Base-by-base conservation (phyloP, 2,113 vertebrate species). In the Haemorhous mexicanus region DNA sequence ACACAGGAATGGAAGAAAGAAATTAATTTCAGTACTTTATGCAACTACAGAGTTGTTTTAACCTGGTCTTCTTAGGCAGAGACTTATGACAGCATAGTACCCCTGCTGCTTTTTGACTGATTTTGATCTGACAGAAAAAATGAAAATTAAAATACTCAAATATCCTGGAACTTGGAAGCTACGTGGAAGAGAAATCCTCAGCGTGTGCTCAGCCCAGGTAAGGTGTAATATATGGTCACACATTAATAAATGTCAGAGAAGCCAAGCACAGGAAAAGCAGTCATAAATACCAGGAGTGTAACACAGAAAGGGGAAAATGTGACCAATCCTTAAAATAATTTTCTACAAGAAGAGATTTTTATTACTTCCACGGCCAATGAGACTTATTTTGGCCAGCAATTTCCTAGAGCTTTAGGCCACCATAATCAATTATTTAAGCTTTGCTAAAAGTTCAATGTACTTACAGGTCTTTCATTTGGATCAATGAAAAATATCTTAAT, bases 401-500 rank as follows among this genome's bases (percentile, higher is more conserved):
- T 47, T 4, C 8, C 52, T 50, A n/a, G 14, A 55, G 49, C 46
- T 37, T 46, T 2, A 75, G 21, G 22, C 16, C 70, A 37, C 46
- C 10, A 6, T 7, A 64, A 62, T 33, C 33, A 50, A 46, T 33
- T 20, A 56, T 49, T 63, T 63, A 61, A 61, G 12, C 1, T 1
- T 16, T 72, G 18, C 69, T 55, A 81, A 10, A 73, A 67, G 11
- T 39, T 85, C 12, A 11, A 0, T 21, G 47, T 96, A 98, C 99
- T 99, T 95, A 99, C 99, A 41, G 99, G 98, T 97, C 99, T 98
- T 97, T 99, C 99, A 89, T 99, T 99, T 53, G 99, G 99, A 96
- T 99, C 99, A 66, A 99, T 99, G 95, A 99, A 99, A 97, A 99
- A 99, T 97, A 99, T 99, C 97, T 99, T 99, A 82, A 99, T 98